Base-by-base conservation (phyloP, 2,797 vertebrate species). In the Synanceia verrucosa region DNA sequence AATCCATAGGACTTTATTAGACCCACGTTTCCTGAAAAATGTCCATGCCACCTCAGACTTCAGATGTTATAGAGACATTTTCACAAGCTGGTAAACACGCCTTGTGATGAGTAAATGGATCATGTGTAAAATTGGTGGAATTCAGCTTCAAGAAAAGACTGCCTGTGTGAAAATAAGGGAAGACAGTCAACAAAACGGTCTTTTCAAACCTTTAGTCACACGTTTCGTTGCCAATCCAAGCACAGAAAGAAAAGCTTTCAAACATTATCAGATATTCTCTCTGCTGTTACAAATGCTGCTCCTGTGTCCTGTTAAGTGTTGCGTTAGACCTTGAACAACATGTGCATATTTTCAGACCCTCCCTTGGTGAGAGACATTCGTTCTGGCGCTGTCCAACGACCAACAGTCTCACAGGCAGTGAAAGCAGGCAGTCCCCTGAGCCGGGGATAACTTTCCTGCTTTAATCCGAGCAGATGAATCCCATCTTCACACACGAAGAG, bases 281-380 rank as follows among this genome's bases (percentile, higher is more conserved):
- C 28, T 36, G 52, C 76, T 52, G 69, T 55, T 62, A 65, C 44
- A 72, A 44, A 56, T 34, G 33, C 21, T 26, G 29, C 60, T 63
- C 50, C 58, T 41, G 52, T 46, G 55, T 83, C 81, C 74, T 23
- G 53, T 50, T 44, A 52, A 55, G 63, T 52, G 50, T 82, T 76
- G 55, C 23, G 28, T 52, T 63, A 75, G 85, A 82, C 85, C 81
- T 83, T 46, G 75, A 81, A 85, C 81, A 88, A 85, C 82, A 85
- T 70, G 70, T 78, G 78, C 82, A 87, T 89, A 87, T 69, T 89
- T 90, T 82, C 76, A 75, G 79, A 64, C 73, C 75, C 64, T 83
- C 82, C 73, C 83, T 82, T 69, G 72, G 81, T 44, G 60, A 59
- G 73, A 83, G 57, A 70, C 73, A 72, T 86, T 73, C 64, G 82